Conservation (phyloP, 2,888 invertebrate species). For the Caenorhabditis sulstoni region DNA sequence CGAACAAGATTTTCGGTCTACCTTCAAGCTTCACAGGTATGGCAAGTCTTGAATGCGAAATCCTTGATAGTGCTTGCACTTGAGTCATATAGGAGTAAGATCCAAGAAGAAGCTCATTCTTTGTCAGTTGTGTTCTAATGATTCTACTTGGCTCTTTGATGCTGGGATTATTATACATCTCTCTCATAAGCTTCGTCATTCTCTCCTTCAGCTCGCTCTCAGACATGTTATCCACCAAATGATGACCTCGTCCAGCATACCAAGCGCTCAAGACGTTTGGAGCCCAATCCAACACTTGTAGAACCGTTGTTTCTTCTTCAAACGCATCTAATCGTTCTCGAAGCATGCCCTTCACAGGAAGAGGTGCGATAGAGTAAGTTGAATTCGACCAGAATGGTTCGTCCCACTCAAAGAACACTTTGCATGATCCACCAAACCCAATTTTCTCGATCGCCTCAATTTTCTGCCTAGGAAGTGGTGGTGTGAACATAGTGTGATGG, state of each 20-base stretch:
- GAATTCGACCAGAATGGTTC: conserved; percentile 73
- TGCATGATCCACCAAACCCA: conserved; percentile 74
- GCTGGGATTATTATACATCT: conserved; percentile 62
- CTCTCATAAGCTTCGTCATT: conserved; percentile 70
- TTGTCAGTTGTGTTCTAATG: conserved; percentile 69
- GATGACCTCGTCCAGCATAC: conserved; percentile 76
- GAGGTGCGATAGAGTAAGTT: conserved; percentile 69
- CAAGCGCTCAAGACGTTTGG: conserved; percentile 73
- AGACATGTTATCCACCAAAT: conserved; percentile 68
- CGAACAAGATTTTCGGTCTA: conserved; percentile 71
- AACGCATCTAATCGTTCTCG: conserved; percentile 61
- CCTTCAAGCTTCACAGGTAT: conserved; percentile 70
- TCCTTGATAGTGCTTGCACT: conserved; percentile 64
- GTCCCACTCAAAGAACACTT: conserved; percentile 76
- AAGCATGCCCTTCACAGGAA: conserved; percentile 68
- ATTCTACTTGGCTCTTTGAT: conserved; percentile 26
- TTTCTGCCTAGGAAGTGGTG: conserved; percentile 68
- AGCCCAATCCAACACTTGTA: conserved; percentile 72
- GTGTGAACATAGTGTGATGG: conserved; percentile 68
- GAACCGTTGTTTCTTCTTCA: conserved; percentile 67
- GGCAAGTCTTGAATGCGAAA: conserved; percentile 66
- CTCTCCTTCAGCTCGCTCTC: conserved; percentile 67
- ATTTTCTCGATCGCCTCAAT: conserved; percentile 74
- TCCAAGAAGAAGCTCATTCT: conserved; percentile 73
- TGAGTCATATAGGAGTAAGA: conserved; percentile 75